Evolutionary conservation across 2,797 vertebrate species (phyloP).

Genomic region (Gymnopithys bicolor): DNA sequence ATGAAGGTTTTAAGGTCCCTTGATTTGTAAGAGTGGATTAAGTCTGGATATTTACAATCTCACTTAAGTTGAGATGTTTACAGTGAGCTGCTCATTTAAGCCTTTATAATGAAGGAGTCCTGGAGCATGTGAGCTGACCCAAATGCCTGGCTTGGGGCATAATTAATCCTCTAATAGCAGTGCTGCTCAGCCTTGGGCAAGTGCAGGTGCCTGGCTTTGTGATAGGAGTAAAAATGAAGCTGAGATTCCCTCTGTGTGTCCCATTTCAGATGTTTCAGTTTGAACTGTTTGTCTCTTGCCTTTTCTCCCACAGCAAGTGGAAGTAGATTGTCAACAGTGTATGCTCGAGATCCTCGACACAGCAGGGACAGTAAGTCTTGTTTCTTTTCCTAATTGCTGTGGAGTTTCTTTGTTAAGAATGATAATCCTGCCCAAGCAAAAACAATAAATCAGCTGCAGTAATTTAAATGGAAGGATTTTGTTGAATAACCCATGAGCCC

Average conservation of each 20-base stretch:
- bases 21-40: background rate
- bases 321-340: slow-evolving; percentile 97
- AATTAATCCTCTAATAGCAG: background rate
- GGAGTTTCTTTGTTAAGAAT: background rate
- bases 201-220: background rate
- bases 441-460: background rate
- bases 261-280: background rate
- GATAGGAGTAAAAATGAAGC: background rate
- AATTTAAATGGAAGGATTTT: background rate
- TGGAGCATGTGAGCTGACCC: slow-evolving; percentile 1
- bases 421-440: background rate
- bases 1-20: background rate
- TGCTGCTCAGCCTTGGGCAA: background rate
- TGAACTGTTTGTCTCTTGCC: background rate
- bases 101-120: background rate
- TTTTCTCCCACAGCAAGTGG: slow-evolving; percentile 89
- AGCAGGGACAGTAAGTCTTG: slow-evolving; percentile 92
- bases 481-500: background rate
- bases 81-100: background rate
- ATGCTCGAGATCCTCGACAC: slow-evolving; percentile 99
- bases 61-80: slow-evolving; percentile 7
- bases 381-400: background rate
- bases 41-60: background rate
- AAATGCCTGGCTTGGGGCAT: background rate
- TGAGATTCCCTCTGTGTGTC: background rate